These are phyloP conservation scores for Ectropis grisescens DNA, from an alignment of 1,140 invertebrate species.

Conservation along the genomic window DNA sequence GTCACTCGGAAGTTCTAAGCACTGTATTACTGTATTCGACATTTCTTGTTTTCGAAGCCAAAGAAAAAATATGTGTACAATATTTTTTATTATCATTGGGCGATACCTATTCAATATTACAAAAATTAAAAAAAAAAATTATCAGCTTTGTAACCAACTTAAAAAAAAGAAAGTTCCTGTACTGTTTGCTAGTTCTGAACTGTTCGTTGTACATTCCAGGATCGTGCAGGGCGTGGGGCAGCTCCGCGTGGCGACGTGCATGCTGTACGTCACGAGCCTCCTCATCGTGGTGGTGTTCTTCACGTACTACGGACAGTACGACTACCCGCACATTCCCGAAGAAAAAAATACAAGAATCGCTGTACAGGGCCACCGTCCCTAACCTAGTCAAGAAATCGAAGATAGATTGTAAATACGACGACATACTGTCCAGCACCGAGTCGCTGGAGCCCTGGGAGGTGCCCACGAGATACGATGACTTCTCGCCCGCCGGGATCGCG, in stretches of 20 bases:
- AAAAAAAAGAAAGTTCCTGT: too few species aligned
- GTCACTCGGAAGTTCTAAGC: too few species aligned
- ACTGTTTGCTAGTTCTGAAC: too few species aligned
- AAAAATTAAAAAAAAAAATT: too few species aligned
- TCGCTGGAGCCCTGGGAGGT: conserved; percentile 23
- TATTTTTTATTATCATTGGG: too few species aligned
- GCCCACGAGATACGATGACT: conserved; percentile 23
- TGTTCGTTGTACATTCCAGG: conserved; percentile 6
- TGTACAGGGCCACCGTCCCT: conserved; percentile 33
- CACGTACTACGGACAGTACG: conserved; percentile 24
- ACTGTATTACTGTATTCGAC: too few species aligned
- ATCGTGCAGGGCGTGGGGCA: conserved; percentile 25
- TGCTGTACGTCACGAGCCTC: conserved; percentile 18
- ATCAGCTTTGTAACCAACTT: too few species aligned
- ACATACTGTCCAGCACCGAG: conserved; percentile 23
- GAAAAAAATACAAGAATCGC: conserved; percentile 18
- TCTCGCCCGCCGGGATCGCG: conserved; percentile 24
- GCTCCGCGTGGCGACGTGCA: conserved; percentile 17
- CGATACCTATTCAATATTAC: too few species aligned
- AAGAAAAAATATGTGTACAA: too few species aligned
- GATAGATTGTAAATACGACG: conserved; percentile 36
- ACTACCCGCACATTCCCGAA: conserved; percentile 32
- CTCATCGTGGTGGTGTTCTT: conserved; percentile 33
- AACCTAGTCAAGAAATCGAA: conserved; percentile 26
- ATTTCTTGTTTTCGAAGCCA: too few species aligned